Percentiles rank a stretch among this genome's conserved stretches.
phyloP scores from a whole-genome alignment of 30 jellyfish, hydroid and myxozoan genomes.

The Cassiopea andromeda region DNA sequence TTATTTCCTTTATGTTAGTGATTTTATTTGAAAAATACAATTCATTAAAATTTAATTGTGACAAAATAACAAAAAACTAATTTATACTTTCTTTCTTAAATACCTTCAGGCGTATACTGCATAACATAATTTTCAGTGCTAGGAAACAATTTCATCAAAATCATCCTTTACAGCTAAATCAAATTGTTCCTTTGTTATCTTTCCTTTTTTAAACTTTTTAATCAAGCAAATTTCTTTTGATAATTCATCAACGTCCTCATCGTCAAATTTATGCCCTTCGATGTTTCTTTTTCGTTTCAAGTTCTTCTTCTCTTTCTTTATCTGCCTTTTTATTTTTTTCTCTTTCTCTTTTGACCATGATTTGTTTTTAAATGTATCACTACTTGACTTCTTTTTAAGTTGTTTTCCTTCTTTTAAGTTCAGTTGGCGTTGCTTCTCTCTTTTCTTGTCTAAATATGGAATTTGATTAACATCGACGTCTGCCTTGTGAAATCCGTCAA shows the following conservation, averaged over 20 bases:
- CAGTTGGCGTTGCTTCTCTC: conserved; percentile 80
- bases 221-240: conserved; percentile 79
- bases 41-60: no score
- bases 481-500: conserved; percentile 54
- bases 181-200: conserved; percentile 84
- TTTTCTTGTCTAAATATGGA: conserved; percentile 71
- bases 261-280: conserved; percentile 59
- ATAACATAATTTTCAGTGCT: background rate
- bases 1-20: no score
- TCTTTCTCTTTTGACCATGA: conserved; percentile 74
- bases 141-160: background rate
- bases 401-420: conserved; percentile 42
- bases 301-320: conserved; percentile 44
- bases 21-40: no score
- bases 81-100: background rate
- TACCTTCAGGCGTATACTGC: background rate
- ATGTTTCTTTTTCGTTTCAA: conserved; percentile 65
- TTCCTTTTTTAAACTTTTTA: conserved; percentile 86
- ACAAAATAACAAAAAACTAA: background rate
- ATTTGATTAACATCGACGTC: conserved; percentile 60
- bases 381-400: conserved; percentile 4
- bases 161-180: conserved; percentile 67
- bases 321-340: conserved; percentile 38
- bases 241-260: conserved; percentile 83
- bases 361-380: conserved; percentile 1